Evolutionary conservation across 2,113 vertebrate genomes (phyloP).

Genomic region (Aythya baeri): DNA sequence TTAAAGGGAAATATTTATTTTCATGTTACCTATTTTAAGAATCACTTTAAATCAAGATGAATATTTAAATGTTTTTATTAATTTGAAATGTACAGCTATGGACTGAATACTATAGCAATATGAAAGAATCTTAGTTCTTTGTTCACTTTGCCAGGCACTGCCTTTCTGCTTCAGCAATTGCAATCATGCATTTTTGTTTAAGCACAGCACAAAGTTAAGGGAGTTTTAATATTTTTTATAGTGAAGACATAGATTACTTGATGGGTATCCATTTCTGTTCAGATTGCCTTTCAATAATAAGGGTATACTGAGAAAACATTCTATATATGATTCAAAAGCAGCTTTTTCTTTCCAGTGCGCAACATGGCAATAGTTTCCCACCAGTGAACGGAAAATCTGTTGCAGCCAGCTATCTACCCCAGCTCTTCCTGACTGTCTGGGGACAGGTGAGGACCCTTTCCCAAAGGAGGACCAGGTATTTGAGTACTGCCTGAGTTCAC

Average conservation of each 20-base stretch:
- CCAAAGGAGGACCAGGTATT: not conserved
- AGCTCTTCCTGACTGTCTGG: not conserved
- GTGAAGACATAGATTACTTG: not conserved
- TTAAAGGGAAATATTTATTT: not conserved
- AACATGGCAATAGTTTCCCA: not conserved
- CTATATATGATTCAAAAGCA: not conserved
- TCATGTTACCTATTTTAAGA: not conserved
- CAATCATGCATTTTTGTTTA: not conserved
- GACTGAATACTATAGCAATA: not conserved
- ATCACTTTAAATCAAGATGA: not conserved
- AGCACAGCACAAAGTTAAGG: not conserved
- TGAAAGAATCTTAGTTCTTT: not conserved
- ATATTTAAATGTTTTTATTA: constrained; percentile 1
- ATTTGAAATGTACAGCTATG: not conserved
- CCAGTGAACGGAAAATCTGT: not conserved
- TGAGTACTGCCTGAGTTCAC: not conserved
- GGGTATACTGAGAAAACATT: not conserved
- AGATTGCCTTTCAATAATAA: not conserved
- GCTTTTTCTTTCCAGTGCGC: not conserved
- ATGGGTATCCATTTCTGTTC: not conserved
- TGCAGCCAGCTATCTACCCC: not conserved
- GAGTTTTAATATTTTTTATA: not conserved
- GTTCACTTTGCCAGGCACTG: not conserved
- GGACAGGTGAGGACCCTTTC: not conserved
- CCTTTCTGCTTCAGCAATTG: not conserved